Percentiles rank a stretch among this genome's conserved stretches.
Conservation (phyloP, 2,888 invertebrate species). For the Dryocosmus kuriphilus region DNA sequence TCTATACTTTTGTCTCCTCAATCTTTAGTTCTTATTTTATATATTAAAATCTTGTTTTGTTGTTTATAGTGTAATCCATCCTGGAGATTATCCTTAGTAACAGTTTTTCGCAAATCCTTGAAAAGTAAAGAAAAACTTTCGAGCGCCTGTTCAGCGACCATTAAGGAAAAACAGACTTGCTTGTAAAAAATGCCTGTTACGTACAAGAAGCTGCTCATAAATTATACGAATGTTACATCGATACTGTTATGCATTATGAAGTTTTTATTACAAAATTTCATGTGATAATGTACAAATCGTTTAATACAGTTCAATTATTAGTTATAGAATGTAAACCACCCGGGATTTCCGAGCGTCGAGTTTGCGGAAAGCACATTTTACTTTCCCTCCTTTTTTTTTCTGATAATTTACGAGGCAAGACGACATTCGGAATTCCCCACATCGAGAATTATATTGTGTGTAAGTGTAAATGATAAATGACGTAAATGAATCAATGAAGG, state of each 20-base stretch:
- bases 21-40: constrained; percentile 38
- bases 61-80: constrained; percentile 45
- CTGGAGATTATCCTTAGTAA: constrained; percentile 46
- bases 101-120: background rate
- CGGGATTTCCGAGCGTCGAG: constrained; percentile 63
- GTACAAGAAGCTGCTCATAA: constrained; percentile 61
- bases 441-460: constrained; percentile 55
- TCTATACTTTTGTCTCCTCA: constrained; percentile 34
- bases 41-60: constrained; percentile 30
- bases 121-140: constrained; percentile 37
- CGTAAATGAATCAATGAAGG: constrained; percentile 61
- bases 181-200: constrained; percentile 51
- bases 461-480: constrained; percentile 58
- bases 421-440: constrained; percentile 46
- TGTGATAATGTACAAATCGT: constrained; percentile 71
- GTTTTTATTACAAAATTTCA: constrained; percentile 66
- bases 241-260: constrained; percentile 62
- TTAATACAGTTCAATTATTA: constrained; percentile 63
- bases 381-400: constrained; percentile 21
- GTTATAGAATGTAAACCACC: constrained; percentile 57
- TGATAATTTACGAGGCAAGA: constrained; percentile 20
- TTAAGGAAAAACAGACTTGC: constrained; percentile 13
- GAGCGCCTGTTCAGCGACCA: constrained; percentile 3
- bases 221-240: constrained; percentile 61
- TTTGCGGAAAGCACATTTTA: background rate